Evolutionary conservation across 2,797 vertebrate genomes (phyloP).

Genomic region (Diglossa cyanea): DNA sequence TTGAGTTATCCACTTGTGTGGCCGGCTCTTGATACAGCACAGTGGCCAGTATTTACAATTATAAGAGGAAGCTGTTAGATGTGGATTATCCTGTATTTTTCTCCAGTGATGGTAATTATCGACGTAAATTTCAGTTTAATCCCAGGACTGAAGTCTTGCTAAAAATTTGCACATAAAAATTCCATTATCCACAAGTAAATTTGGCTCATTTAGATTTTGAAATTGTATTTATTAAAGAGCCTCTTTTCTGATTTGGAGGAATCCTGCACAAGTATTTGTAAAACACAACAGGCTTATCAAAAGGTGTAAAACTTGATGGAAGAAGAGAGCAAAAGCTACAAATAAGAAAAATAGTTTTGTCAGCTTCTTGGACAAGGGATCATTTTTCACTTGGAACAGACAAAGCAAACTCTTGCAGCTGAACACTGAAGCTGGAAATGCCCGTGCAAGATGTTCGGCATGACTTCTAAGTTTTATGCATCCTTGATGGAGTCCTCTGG

Average conservation of each 20-base stretch:
- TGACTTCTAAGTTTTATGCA: not conserved
- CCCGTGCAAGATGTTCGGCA: not conserved
- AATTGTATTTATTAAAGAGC: slow-evolving; percentile 3
- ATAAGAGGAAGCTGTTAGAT: slow-evolving; percentile 66
- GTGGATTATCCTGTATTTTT: slow-evolving; percentile 32
- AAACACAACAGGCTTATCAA: not conserved
- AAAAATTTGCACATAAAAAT: not conserved
- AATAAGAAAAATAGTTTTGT: not conserved
- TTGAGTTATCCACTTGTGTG: slow-evolving; percentile 78
- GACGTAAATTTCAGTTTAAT: slow-evolving; percentile 45
- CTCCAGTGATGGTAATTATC: slow-evolving; percentile 52
- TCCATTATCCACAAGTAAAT: slow-evolving; percentile 22
- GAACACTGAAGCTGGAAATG: not conserved
- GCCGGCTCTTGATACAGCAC: slow-evolving; percentile 65
- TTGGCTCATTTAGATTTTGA: not conserved
- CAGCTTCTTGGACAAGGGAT: not conserved
- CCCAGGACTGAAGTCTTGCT: slow-evolving; percentile 13
- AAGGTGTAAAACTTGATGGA: not conserved
- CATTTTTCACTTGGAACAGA: slow-evolving; percentile 7
- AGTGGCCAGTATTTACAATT: slow-evolving; percentile 67
- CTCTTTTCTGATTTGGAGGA: not conserved
- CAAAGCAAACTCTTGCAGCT: not conserved
- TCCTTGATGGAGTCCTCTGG: not conserved
- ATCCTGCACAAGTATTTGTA: not conserved
- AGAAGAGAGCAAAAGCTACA: not conserved